Conservation (phyloP, 2,797 vertebrate genomes). For the Platyrinchus mystaceus region DNA sequence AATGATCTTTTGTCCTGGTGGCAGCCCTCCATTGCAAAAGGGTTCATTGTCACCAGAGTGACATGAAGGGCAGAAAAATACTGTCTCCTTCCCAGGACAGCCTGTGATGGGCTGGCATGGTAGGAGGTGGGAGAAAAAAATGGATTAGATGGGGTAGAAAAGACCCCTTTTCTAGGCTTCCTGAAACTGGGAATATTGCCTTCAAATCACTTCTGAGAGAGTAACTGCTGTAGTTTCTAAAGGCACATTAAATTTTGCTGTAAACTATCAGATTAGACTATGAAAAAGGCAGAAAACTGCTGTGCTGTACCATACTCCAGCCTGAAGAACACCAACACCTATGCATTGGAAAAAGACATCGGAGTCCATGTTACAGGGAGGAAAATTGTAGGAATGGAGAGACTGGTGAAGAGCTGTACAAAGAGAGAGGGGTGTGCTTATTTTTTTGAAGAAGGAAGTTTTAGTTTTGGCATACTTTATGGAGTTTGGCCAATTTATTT, state of each 20-base stretch:
- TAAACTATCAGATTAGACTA: not conserved
- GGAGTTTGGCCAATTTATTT: not conserved
- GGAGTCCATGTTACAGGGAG: not conserved
- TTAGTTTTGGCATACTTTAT: not conserved
- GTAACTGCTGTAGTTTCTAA: not conserved
- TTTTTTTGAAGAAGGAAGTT: not conserved
- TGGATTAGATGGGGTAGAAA: not conserved
- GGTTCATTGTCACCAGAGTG: not conserved
- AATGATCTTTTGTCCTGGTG: not conserved
- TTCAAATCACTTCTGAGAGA: not conserved
- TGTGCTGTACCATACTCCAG: not conserved
- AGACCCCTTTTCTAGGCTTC: not conserved
- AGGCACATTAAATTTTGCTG: not conserved
- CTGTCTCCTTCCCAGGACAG: not conserved
- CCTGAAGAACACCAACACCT: not conserved
- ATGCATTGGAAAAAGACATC: not conserved
- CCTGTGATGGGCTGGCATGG: not conserved
- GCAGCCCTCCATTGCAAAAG: not conserved
- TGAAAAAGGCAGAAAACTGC: not conserved
- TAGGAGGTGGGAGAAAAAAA: rapidly evolving
- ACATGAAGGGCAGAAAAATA: not conserved
- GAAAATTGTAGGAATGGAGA: not conserved
- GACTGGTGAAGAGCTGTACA: not conserved
- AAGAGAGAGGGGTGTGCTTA: not conserved
- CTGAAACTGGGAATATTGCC: not conserved